Percentiles rank a stretch among this genome's conserved stretches.
These are phyloP conservation scores for Rhodinocichla rosea DNA, from an alignment of 2,113 vertebrate species.

Conservation along the genomic window DNA sequence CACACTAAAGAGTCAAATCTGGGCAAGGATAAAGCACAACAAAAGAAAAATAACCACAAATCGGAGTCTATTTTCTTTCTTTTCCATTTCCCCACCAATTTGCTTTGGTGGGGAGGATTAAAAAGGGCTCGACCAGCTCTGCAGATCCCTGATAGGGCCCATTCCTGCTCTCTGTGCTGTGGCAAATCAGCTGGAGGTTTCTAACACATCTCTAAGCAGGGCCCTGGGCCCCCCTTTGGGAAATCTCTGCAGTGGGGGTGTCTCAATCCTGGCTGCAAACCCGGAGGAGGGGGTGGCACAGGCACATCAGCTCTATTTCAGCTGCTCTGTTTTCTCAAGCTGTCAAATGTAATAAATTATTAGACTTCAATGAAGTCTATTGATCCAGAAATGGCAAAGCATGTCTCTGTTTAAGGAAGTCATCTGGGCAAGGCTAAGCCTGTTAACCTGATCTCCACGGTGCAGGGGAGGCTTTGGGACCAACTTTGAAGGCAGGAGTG, in stretches of 20 bases:
- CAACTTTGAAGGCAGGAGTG: neutral
- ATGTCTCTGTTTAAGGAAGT: neutral
- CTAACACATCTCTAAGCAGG: neutral
- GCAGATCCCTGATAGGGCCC: neutral
- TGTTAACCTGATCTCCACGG: neutral
- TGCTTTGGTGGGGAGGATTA: neutral
- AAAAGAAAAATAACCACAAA: neutral
- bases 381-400: slow-evolving; percentile 16
- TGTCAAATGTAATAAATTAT: neutral
- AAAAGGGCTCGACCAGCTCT: neutral
- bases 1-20: neutral
- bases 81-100: neutral
- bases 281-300: neutral
- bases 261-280: neutral
- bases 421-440: neutral
- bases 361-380: neutral
- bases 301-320: neutral
- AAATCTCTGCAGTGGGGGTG: rapidly evolving
- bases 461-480: neutral
- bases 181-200: neutral
- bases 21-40: neutral
- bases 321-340: neutral
- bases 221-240: neutral
- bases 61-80: neutral
- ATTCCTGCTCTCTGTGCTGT: neutral